Conservation (phyloP, 1,140 invertebrate species). For the Leguminivora glycinivorella region DNA sequence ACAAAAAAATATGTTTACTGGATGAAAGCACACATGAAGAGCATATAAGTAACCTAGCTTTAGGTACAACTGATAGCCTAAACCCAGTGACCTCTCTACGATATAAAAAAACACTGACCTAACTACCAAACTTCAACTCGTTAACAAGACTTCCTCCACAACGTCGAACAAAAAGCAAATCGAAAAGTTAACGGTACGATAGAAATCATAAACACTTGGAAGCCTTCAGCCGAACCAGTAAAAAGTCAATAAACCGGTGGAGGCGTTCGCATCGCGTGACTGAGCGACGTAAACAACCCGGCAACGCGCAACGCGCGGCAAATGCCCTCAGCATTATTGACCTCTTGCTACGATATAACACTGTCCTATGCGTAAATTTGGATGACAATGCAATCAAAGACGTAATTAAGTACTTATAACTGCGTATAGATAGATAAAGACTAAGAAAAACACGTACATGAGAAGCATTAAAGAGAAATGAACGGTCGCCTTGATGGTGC, state of each 20-base stretch:
- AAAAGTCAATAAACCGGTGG: constrained; percentile 26
- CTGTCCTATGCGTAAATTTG: background rate
- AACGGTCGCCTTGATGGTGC: too few relatives aligned
- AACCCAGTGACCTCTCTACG: background rate
- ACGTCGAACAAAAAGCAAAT: background rate
- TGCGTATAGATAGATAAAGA: too few relatives aligned
- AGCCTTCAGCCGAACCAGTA: constrained; percentile 1
- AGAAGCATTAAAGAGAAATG: too few relatives aligned
- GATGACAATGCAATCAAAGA: too few relatives aligned
- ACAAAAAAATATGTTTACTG: too few relatives aligned
- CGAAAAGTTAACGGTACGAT: background rate
- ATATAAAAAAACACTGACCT: background rate
- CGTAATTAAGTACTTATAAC: too few relatives aligned
- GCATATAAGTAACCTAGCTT: too few relatives aligned
- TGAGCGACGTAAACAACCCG: background rate
- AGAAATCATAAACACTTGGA: constrained; percentile 24
- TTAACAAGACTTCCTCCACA: background rate
- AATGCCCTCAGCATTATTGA: constrained; percentile 11
- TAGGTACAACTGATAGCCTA: background rate
- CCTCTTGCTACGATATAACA: constrained; percentile 4
- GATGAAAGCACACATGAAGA: too few relatives aligned
- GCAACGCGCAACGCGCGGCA: constrained; percentile 12
- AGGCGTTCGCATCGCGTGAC: constrained; percentile 25
- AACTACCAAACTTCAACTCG: background rate
- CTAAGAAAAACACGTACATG: too few relatives aligned